These are phyloP conservation scores for Drosophila tsacasi DNA, from an alignment of 1,140 invertebrate species.

Conservation along the genomic window DNA sequence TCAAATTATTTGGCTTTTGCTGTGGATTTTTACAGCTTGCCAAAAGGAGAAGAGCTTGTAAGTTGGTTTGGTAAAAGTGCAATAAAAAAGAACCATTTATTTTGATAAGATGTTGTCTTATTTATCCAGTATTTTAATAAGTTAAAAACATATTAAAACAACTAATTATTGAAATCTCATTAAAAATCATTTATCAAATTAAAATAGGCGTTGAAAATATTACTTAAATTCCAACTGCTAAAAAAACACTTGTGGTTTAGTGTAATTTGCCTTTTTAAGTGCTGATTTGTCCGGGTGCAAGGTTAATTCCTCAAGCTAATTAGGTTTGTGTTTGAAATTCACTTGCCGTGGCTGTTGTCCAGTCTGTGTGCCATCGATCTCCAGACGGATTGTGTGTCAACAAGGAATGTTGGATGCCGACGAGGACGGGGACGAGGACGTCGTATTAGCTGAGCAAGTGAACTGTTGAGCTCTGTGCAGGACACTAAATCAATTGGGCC, in stretches of 20 bases:
- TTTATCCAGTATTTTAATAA: too few relatives aligned
- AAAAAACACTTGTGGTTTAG: too few relatives aligned
- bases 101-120: too few relatives aligned
- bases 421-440: not conserved
- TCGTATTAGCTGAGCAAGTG: conserved; percentile 24
- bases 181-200: not conserved
- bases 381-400: conserved; percentile 14
- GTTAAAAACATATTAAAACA: too few relatives aligned
- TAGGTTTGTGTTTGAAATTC: conserved; percentile 36
- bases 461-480: conserved; percentile 46
- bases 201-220: not conserved
- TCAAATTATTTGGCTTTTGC: conserved; percentile 1
- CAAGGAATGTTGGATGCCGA: conserved; percentile 13
- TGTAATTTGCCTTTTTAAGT: not conserved
- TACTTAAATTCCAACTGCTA: not conserved
- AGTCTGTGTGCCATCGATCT: too few relatives aligned
- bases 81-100: not conserved
- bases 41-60: not conserved
- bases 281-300: conserved; percentile 21
- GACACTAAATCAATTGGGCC: conserved; percentile 64
- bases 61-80: too few relatives aligned
- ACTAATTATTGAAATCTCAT: too few relatives aligned
- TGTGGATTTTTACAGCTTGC: not conserved
- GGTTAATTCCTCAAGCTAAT: conserved; percentile 27
- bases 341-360: too few relatives aligned